Evolutionary conservation across 2,888 invertebrate genomes (phyloP), one percentile per base, ranked within the genome.

Genomic region (Eremobia ochroleuca): DNA sequence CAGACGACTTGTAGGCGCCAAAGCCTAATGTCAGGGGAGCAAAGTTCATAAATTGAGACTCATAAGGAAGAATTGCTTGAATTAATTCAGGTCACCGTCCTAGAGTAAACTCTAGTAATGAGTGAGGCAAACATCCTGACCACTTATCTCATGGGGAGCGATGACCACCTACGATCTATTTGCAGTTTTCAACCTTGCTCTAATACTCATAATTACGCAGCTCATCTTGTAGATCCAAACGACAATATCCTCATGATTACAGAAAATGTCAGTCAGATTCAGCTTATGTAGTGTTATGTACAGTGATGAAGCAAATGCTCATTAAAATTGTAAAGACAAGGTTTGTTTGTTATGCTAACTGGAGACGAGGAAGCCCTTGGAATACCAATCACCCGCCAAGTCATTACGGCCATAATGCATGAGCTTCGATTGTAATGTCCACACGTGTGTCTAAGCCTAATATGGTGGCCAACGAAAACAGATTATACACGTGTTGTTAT

Each of bases 311-410:
- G 86, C 79, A 81, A 88, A 81, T 82, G 78, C 79, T 79, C 79
- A 81, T 89, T 85, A 85, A 79, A 85, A 90, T 87, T 85, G 82
- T 89, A 84, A 83, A 88, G 80, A 82, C 76, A 78, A 77, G 85
- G 85, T 88, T 90, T 82, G 78, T 79, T 86, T 77, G 76, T 76
- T 87, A 89, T 86, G 81, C 87, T 77, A 78, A 84, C 83, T 74
- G 79, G 83, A 80, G 79, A 85, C 76, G 77, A 77, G 76, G 68
- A 82, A 79, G 86, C 88, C 86, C 81, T 89, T 89, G 85, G 90
- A 92, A 91, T 91, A 83, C 85, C 86, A 90, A 92, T 89, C 85
- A 89, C 77, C 67, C 66, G 71, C 78, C 70, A 83, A 84, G 81
- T 85, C 81, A 86, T 83, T 85, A 82, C 83, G 83, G 76, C 87